Percentiles rank a stretch among this genome's conserved stretches.
phyloP scores from a whole-genome alignment of 1,140 invertebrate genomes.

The Trichonephila clavipes region DNA sequence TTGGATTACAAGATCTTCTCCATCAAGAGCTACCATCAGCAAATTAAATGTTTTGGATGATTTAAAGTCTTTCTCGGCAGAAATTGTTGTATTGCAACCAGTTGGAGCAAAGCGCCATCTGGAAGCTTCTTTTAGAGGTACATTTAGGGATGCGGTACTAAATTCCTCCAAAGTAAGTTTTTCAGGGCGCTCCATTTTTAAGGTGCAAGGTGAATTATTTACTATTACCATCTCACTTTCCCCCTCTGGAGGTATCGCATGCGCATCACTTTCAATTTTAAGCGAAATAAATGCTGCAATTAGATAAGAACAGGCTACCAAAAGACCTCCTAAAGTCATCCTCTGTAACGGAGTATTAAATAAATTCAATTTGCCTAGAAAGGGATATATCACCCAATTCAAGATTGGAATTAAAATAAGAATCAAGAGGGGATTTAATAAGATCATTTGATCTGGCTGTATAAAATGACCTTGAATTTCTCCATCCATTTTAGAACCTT shows the following conservation, averaged over 20 bases:
- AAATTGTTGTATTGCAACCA: background rate
- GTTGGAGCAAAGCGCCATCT: background rate
- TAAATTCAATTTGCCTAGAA: conserved; percentile 81
- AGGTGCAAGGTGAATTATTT: background rate
- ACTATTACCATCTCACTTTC: background rate
- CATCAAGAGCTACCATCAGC: background rate
- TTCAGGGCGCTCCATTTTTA: background rate
- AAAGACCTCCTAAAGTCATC: conserved; percentile 89
- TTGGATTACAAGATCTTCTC: background rate
- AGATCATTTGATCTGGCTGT: conserved; percentile 94
- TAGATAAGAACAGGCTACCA: conserved; percentile 92
- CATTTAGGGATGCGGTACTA: background rate
- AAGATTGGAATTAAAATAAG: conserved; percentile 93
- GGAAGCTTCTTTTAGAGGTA: background rate
- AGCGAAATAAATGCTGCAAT: conserved; percentile 92
- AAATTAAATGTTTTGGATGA: background rate
- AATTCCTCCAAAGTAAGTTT: background rate
- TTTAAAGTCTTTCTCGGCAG: background rate
- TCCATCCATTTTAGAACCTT: conserved; percentile 94
- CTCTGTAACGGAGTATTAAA: conserved; percentile 87
- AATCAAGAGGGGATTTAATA: conserved; percentile 91
- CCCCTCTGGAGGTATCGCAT: background rate
- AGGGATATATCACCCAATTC: conserved; percentile 86
- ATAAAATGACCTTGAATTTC: conserved; percentile 84
- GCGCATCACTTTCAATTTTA: conserved; percentile 84